Percentiles rank a stretch among this genome's conserved stretches.
These are phyloP conservation scores for Aphelinus atriplicis DNA, from an alignment of 1,140 invertebrate genomes.

Conservation along the genomic window DNA sequence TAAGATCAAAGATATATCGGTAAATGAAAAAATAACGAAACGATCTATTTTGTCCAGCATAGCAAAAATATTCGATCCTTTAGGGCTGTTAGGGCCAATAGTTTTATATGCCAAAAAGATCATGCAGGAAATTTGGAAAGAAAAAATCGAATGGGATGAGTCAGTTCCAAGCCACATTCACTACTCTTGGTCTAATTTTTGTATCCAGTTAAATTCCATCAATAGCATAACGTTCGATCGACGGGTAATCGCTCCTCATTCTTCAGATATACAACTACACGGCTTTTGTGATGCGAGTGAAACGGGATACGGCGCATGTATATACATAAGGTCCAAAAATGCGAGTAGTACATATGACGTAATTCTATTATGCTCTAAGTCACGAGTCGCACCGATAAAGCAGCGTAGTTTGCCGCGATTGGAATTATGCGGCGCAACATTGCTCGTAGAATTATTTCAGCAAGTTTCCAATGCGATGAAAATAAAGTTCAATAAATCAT, in stretches of 20 bases:
- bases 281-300: slow-evolving; percentile 47
- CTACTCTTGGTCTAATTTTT: slow-evolving; percentile 11
- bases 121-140: slow-evolving; percentile 29
- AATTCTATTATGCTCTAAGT: slow-evolving; percentile 16
- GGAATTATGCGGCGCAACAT: slow-evolving; percentile 56
- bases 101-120: slow-evolving; percentile 20
- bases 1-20: neutral
- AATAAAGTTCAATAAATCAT: neutral
- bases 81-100: slow-evolving; percentile 30
- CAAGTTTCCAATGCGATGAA: neutral
- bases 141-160: slow-evolving; percentile 27
- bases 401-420: slow-evolving; percentile 44
- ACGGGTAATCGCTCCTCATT: neutral
- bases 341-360: neutral
- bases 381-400: slow-evolving; percentile 31
- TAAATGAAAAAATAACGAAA: slow-evolving; percentile 7
- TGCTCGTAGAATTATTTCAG: slow-evolving; percentile 44
- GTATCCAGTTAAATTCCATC: neutral
- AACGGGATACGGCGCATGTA: slow-evolving; percentile 41
- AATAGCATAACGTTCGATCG: slow-evolving; percentile 1
- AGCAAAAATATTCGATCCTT: slow-evolving; percentile 33
- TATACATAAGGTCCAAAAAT: slow-evolving; percentile 37
- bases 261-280: slow-evolving; percentile 36
- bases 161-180: slow-evolving; percentile 15
- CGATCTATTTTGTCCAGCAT: slow-evolving; percentile 20